These are phyloP conservation scores for Forbesichthys agassizii DNA, from an alignment of 2,113 vertebrate species.

Conservation along the genomic window DNA sequence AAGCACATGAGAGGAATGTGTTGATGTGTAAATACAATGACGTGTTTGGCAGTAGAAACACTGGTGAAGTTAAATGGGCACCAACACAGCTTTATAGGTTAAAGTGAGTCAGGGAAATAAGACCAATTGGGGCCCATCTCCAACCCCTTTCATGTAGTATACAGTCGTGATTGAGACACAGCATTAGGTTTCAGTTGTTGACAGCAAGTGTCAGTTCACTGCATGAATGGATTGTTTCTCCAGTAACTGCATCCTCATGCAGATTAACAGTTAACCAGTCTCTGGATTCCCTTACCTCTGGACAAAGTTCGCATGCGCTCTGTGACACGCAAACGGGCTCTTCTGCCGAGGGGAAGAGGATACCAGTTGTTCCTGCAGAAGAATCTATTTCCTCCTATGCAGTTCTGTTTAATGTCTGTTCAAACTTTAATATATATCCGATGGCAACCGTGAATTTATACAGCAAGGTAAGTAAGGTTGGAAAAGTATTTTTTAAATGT, in stretches of 20 bases:
- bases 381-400: neutral
- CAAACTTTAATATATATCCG: neutral
- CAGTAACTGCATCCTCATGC: slow-evolving; percentile 25
- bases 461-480: slow-evolving; percentile 66
- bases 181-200: neutral
- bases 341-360: slow-evolving; percentile 25
- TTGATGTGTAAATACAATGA: too few relatives aligned
- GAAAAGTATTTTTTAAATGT: neutral
- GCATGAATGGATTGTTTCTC: neutral
- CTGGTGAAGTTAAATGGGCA: too few relatives aligned
- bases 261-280: slow-evolving; percentile 80
- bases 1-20: too few relatives aligned
- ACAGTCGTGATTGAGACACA: too few relatives aligned
- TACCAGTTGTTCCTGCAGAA: slow-evolving; percentile 10
- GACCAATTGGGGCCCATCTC: too few relatives aligned
- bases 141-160: too few relatives aligned
- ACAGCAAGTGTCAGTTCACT: neutral
- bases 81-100: too few relatives aligned
- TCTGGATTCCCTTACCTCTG: slow-evolving; percentile 35
- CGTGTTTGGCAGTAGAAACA: too few relatives aligned
- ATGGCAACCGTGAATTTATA: slow-evolving; percentile 73
- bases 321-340: neutral
- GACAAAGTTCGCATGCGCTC: slow-evolving; percentile 73
- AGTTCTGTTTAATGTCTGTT: neutral
- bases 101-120: too few relatives aligned